These are phyloP conservation scores for Eupithecia abbreviata DNA, from an alignment of 2,888 invertebrate genomes.

Conservation along the genomic window DNA sequence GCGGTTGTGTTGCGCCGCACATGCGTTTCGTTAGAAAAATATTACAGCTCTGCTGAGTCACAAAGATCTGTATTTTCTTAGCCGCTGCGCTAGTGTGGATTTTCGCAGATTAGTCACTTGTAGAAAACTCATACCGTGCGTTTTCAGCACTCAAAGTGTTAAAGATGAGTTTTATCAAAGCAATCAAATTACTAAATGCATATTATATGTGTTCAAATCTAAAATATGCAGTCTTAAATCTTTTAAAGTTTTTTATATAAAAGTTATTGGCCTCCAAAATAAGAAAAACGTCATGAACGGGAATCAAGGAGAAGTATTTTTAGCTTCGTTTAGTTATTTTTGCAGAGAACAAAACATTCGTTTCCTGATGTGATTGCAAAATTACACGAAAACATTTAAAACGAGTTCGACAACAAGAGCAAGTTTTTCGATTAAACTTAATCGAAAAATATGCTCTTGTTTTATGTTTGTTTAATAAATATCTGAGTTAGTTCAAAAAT, in stretches of 20 bases:
- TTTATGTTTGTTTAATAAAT: background rate
- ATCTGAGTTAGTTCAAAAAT: background rate
- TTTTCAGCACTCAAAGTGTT: too few relatives aligned
- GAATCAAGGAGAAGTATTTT: constrained; percentile 3
- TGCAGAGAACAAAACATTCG: background rate
- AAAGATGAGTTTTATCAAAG: too few relatives aligned
- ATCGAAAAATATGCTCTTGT: background rate
- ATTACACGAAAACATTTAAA: constrained; percentile 8
- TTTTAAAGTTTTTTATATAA: background rate
- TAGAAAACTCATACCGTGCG: too few relatives aligned
- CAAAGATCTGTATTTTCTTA: too few relatives aligned
- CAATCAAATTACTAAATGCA: too few relatives aligned
- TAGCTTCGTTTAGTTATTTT: background rate
- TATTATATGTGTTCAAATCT: too few relatives aligned
- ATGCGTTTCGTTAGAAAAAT: too few relatives aligned
- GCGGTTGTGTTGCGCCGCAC: too few relatives aligned
- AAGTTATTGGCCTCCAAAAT: background rate
- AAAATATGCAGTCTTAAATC: background rate
- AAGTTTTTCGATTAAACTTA: background rate
- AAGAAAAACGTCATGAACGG: background rate
- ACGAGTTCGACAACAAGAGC: background rate
- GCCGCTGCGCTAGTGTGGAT: too few relatives aligned
- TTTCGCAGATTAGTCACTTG: too few relatives aligned
- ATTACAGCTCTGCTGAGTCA: too few relatives aligned
- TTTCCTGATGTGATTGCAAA: constrained; percentile 9